Percentiles rank a stretch among this genome's conserved stretches.
These are phyloP conservation scores for Caerostris darwini DNA, from an alignment of 1,140 invertebrate genomes.

Conservation along the genomic window DNA sequence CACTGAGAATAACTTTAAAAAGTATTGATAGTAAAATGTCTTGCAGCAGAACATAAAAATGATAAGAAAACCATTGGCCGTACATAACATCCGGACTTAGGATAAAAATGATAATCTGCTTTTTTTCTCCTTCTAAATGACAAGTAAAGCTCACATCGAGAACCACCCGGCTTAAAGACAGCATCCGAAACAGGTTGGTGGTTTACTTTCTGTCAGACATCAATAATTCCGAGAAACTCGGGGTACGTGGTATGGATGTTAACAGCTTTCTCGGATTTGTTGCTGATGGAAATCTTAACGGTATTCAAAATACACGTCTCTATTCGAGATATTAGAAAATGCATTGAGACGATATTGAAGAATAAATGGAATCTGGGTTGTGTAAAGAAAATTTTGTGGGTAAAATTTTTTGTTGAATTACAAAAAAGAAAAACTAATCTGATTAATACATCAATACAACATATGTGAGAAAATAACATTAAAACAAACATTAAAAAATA, in stretches of 20 bases:
- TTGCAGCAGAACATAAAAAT: conserved; percentile 55
- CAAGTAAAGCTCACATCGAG: neutral
- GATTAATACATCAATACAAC: too few relatives aligned
- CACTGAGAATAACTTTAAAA: neutral
- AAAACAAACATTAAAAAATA: too few relatives aligned
- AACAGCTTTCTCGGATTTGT: neutral
- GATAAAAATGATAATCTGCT: conserved; percentile 50
- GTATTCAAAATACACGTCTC: neutral
- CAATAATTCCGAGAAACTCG: conserved; percentile 19
- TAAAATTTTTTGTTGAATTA: too few relatives aligned
- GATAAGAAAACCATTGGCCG: conserved; percentile 44
- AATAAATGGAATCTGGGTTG: too few relatives aligned
- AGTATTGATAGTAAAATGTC: conserved; percentile 55
- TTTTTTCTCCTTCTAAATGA: neutral
- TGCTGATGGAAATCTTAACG: neutral
- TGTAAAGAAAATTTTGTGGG: too few relatives aligned
- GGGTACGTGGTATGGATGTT: neutral
- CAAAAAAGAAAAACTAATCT: too few relatives aligned
- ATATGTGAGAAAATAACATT: too few relatives aligned
- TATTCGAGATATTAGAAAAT: too few relatives aligned
- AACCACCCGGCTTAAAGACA: neutral
- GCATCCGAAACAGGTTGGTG: conserved; percentile 55
- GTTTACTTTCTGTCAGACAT: conserved; percentile 25
- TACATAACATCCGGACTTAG: conserved; percentile 39
- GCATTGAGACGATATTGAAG: too few relatives aligned